These are phyloP conservation scores for Saimiri boliviensis DNA, from an alignment of 2,113 vertebrate genomes.

Conservation along the genomic window DNA sequence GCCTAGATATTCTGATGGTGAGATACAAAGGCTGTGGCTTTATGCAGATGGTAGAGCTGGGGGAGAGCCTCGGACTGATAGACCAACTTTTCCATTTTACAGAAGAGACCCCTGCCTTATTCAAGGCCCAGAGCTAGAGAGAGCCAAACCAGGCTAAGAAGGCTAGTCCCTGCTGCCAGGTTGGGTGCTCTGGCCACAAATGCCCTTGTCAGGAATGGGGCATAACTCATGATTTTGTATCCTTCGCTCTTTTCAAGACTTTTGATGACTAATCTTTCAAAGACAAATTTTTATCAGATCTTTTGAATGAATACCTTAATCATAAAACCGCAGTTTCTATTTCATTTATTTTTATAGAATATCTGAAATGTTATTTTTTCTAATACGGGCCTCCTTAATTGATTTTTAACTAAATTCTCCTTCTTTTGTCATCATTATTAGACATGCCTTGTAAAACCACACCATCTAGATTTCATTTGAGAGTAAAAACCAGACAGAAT, in stretches of 20 bases:
- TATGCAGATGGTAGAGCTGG: not conserved
- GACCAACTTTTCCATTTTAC: not conserved
- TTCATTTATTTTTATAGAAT: not conserved
- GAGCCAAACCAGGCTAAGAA: no score
- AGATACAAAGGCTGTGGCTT: not conserved
- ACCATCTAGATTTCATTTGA: conserved; percentile 1
- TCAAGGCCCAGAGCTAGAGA: not conserved
- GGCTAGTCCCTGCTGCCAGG: not conserved
- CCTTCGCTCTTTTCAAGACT: conserved; percentile 24
- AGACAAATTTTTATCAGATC: not conserved
- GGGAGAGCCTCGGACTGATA: not conserved
- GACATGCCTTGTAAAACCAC: not conserved
- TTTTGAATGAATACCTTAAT: not conserved
- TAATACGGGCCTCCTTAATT: not conserved
- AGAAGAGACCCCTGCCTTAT: not conserved
- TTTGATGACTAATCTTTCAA: conserved; percentile 29
- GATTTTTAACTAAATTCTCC: not conserved
- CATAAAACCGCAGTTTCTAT: not conserved
- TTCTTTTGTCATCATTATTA: not conserved
- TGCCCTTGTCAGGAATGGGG: not conserved
- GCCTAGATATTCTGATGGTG: not conserved
- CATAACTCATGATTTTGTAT: not conserved
- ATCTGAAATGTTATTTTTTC: not conserved
- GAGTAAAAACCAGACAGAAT: not conserved
- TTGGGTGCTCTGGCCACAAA: not conserved